phyloP scores from a whole-genome alignment of 2,888 invertebrate genomes.

The Nemapogon koenigi region DNA sequence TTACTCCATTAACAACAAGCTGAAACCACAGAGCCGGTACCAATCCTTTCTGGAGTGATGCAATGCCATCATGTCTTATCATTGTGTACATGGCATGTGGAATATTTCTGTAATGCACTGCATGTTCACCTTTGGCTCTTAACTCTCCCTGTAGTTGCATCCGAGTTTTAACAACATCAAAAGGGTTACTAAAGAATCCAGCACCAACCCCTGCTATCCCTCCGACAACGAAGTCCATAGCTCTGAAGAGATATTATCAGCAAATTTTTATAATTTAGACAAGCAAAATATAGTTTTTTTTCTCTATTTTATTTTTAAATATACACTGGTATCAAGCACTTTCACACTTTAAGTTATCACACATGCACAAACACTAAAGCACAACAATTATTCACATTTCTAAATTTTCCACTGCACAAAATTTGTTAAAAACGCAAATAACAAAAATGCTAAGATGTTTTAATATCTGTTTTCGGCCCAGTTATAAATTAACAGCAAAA shows the following conservation, averaged over 20 bases:
- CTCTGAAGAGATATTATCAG: constrained; percentile 7
- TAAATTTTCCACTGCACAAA: no score
- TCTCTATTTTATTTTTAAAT: no score
- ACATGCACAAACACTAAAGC: no score
- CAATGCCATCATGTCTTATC: constrained; percentile 76
- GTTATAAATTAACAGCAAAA: no score
- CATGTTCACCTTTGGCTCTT: constrained; percentile 68
- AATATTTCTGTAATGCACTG: constrained; percentile 73
- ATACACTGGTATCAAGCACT: no score
- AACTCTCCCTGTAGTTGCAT: constrained; percentile 89
- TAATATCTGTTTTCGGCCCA: no score
- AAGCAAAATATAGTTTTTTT: no score
- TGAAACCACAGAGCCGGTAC: constrained; percentile 87
- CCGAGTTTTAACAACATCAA: constrained; percentile 88
- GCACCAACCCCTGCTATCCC: constrained; percentile 79
- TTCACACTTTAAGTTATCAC: no score
- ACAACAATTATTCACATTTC: no score
- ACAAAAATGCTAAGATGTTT: no score
- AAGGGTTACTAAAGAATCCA: constrained; percentile 85
- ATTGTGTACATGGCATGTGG: constrained; percentile 81
- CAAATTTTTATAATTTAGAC: no score
- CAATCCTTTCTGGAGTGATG: constrained; percentile 79
- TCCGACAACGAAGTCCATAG: constrained; percentile 78
- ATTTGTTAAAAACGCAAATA: no score
- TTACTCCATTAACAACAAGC: constrained; percentile 65